Evolutionary conservation across 1,140 invertebrate genomes (phyloP), one percentile per base, ranked within the genome.

Genomic region (Chionoecetes opilio): DNA sequence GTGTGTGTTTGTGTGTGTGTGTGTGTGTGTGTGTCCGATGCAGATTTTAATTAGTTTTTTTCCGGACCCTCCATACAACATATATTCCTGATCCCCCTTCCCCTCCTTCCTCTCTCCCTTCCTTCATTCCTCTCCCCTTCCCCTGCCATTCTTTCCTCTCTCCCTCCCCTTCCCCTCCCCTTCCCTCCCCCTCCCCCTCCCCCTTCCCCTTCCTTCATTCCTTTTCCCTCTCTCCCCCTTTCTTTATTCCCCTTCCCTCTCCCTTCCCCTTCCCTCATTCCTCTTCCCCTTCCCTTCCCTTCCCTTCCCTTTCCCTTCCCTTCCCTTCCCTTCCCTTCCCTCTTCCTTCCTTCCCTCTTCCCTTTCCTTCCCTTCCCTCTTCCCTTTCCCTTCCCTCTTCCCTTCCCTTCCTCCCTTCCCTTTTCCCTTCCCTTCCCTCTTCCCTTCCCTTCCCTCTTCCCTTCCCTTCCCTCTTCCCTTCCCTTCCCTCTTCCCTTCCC

Each of bases 201-300:
- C 26, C 82, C 26, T 26, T 85, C 82, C 26, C 82, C 26, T 26
- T 85, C 82, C 26, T 9, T 31, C 1, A 6, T 9, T 87, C 85
- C 34, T 32, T 87, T 29, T 86, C 85, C 32, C 85, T 86, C 85
- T 86, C 85, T 86, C 85, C 37, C 86, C 37, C 86, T 88, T 34
- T 88, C 86, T 88, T 34, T 88, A 31, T 88, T 34, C 37, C 86
- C 37, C 84, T n/a, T 86, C 86, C 37, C 86, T 88, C 86, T 88
- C 86, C 37, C 86, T 88, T 31, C 86, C 82, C 26, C 26, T 85
- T 26, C 26, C 82, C 26, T 26, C 26, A n/a, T n/a, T 26, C 26
- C 82, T 85, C 82, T 85, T 26, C 26, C 82, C 26, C 82, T 85
- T 9, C n/a, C 1, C n/a, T 9, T 87, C 85, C 34, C 85, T 87